phyloP scores from a whole-genome alignment of 1,140 invertebrate species.

The Drosophila micromelanica region DNA sequence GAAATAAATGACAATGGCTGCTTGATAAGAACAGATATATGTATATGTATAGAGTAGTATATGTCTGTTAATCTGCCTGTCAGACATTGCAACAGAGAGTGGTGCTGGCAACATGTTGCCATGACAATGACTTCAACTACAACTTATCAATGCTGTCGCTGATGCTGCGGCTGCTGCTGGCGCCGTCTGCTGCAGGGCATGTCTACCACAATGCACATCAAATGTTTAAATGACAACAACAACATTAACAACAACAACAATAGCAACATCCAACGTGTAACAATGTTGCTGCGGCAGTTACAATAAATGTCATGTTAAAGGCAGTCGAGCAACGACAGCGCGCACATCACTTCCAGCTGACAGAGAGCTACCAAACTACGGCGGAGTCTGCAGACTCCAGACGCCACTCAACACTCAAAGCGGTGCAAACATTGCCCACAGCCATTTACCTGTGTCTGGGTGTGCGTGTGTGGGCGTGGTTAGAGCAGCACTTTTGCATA shows the following conservation, averaged over 20 bases:
- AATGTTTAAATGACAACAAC: constrained; percentile 78
- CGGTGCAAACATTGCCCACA: constrained; percentile 54
- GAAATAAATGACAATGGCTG: constrained; percentile 74
- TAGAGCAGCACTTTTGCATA: constrained; percentile 51
- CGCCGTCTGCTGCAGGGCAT: constrained; percentile 58
- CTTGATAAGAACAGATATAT: constrained; percentile 40
- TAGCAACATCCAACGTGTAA: constrained; percentile 50
- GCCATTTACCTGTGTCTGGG: constrained; percentile 55
- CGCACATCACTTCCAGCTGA: constrained; percentile 66
- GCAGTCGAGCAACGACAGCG: constrained; percentile 56
- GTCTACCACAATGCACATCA: constrained; percentile 74
- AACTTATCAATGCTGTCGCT: constrained; percentile 18
- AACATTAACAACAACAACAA: constrained; percentile 62
- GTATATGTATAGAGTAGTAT: not conserved
- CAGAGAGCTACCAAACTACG: constrained; percentile 32
- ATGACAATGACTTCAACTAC: constrained; percentile 71
- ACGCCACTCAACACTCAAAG: constrained; percentile 40
- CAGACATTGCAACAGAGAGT: constrained; percentile 35
- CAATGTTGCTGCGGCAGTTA: constrained; percentile 63
- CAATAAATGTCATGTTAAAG: constrained; percentile 83
- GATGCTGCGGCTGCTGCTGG: constrained; percentile 41
- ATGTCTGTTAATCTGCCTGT: constrained; percentile 46
- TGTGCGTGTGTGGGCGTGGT: constrained; percentile 17
- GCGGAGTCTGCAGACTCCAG: constrained; percentile 20
- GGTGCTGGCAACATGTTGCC: constrained; percentile 76